Evolutionary conservation across 2,888 invertebrate genomes (phyloP).

Genomic region (Cantharis rufa): DNA sequence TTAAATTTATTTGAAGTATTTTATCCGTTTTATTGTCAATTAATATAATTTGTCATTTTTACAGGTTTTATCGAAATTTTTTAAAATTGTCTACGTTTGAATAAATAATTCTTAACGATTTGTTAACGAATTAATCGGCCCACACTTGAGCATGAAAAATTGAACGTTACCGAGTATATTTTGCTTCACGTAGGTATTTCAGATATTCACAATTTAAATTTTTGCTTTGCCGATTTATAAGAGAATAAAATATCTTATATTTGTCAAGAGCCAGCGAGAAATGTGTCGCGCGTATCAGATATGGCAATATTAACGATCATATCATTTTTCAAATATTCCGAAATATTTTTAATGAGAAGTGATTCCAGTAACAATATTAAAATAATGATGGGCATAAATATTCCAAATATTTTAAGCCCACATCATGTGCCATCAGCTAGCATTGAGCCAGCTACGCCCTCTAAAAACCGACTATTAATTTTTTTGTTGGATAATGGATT

Average conservation of each 20-base stretch:
- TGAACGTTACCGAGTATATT: not conserved
- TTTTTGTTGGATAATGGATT: not conserved
- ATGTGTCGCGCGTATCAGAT: not conserved
- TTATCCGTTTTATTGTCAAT: not conserved
- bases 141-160: not conserved
- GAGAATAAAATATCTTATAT: not conserved
- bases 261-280: not conserved
- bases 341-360: not conserved
- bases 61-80: not conserved
- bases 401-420: not conserved
- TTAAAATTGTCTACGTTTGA: not conserved
- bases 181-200: not conserved
- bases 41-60: not conserved
- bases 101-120: not conserved
- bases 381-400: not conserved
- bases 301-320: not conserved
- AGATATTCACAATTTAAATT: not conserved
- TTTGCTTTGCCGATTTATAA: not conserved
- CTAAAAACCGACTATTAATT: not conserved
- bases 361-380: not conserved
- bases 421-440: not conserved
- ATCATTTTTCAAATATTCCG: not conserved
- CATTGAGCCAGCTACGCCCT: not conserved
- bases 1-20: not conserved
- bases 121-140: not conserved